Percentiles rank a stretch among this genome's conserved stretches.
These are phyloP conservation scores for Hydropsyche betteni DNA, from an alignment of 2,888 invertebrate genomes.

Conservation along the genomic window DNA sequence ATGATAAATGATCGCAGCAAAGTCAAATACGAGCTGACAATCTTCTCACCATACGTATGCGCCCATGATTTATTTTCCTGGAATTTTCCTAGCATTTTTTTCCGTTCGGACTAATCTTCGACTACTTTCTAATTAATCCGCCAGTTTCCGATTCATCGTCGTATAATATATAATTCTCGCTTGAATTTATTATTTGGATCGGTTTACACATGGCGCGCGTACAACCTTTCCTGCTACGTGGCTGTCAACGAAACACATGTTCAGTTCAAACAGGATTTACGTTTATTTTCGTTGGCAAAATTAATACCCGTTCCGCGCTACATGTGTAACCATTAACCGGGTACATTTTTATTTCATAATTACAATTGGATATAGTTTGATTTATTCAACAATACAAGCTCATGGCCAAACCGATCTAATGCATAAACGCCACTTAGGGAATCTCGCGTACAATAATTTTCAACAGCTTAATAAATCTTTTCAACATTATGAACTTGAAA, in stretches of 20 bases:
- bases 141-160: no score
- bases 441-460: background rate
- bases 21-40: constrained; percentile 25
- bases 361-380: constrained; percentile 1
- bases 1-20: constrained; percentile 20
- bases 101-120: no score
- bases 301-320: constrained; percentile 6
- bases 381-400: constrained; percentile 4
- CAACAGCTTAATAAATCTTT: background rate
- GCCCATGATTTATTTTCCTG: no score
- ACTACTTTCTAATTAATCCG: background rate
- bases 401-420: background rate
- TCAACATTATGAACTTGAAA: no score
- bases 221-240: constrained; percentile 1
- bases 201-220: background rate
- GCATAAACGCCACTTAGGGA: background rate
- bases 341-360: constrained; percentile 18
- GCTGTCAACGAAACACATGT: constrained; percentile 18
- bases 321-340: background rate
- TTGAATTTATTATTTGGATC: no score
- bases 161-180: no score
- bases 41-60: background rate
- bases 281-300: constrained; percentile 23
- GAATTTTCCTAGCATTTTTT: constrained; percentile 5
- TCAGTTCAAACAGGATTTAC: constrained; percentile 20